Evolutionary conservation across 2,113 vertebrate species (phyloP), one percentile per base, ranked within the genome.

Genomic region (Petaurus breviceps): DNA sequence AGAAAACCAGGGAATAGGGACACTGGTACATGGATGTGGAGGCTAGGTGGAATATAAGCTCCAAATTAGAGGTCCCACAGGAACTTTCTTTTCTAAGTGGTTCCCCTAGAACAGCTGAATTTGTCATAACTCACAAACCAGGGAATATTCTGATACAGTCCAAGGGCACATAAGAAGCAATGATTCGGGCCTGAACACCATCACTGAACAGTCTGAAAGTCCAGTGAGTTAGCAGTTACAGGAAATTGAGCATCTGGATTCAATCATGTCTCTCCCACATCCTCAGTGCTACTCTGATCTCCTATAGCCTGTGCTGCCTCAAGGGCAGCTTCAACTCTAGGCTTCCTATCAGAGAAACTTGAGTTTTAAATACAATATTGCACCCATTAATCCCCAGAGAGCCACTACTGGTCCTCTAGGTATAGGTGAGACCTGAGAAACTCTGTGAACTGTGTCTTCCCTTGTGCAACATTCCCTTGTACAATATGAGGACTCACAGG

Each of bases 181-280:
- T 92, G 96, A 43, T 96, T 92, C 31, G 92, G 95, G 91, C 96
- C 96, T 97, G 95, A 92, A 61, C 95, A 49, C 51, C 0, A 0
- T 92, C 97, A 91, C 91, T 90, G 90, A 96, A 95, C 95, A 96
- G 50, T 0, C 92, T 0, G 90, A 55, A 68, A 94, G 91, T 31
- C 50, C 91, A 54, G 55, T 95, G 92, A 51, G 90, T 90, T 0
- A 97, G 92, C 96, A 92, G 23, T 92, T 93, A 96, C 97, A 92
- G 96, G 98, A 98, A 98, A 96, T 77, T 92, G 96, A 0, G 94
- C 98, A 98, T 98, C 98, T 98, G 98, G 98, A 98, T 98, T 91
- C 55, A 11, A 98, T 98, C 97, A 97, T 98, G 96, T 37, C 97
- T 95, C 97, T 84, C 53, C 92, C 93, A 95, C 77, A 49, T 96